Evolutionary conservation across 2,888 invertebrate species (phyloP).

Genomic region (Empis livida): DNA sequence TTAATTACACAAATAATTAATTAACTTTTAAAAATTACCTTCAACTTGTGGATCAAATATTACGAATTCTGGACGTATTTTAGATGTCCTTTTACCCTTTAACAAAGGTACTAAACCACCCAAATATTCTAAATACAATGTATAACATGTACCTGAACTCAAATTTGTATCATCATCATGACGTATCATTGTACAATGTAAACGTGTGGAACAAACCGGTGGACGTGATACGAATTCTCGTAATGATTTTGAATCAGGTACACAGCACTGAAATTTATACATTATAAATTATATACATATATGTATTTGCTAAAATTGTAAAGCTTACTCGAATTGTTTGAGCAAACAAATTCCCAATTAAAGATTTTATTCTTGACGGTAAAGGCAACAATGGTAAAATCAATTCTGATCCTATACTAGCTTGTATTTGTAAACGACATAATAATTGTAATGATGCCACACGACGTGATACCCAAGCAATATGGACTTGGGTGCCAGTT

Average conservation of each 20-base stretch:
- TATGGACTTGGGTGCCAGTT: constrained; percentile 81
- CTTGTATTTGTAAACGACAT: constrained; percentile 69
- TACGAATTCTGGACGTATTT: constrained; percentile 95
- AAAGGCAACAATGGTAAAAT: constrained; percentile 69
- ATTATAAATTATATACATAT: too few relatives aligned
- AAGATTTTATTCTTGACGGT: constrained; percentile 73
- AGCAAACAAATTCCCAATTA: constrained; percentile 75
- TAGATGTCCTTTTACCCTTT: constrained; percentile 90
- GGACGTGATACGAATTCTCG: constrained; percentile 90
- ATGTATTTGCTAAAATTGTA: neutral
- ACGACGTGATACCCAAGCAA: constrained; percentile 83
- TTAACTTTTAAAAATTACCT: constrained; percentile 36
- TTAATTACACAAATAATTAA: neutral
- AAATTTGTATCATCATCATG: constrained; percentile 74
- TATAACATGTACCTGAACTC: constrained; percentile 62
- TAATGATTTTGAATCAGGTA: constrained; percentile 77
- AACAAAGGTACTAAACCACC: constrained; percentile 93
- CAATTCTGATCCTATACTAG: constrained; percentile 58
- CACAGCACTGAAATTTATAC: constrained; percentile 70
- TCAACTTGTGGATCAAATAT: constrained; percentile 86
- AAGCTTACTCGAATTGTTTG: constrained; percentile 78
- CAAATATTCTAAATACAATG: constrained; percentile 84
- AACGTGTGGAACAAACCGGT: constrained; percentile 66
- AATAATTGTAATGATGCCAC: constrained; percentile 84
- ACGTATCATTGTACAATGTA: constrained; percentile 96